A percentile compares a stretch with the other conserved stretches of the same genome.
These are phyloP conservation scores for Drosophila leonis DNA, from an alignment of 2,888 invertebrate genomes.

Conservation along the genomic window DNA sequence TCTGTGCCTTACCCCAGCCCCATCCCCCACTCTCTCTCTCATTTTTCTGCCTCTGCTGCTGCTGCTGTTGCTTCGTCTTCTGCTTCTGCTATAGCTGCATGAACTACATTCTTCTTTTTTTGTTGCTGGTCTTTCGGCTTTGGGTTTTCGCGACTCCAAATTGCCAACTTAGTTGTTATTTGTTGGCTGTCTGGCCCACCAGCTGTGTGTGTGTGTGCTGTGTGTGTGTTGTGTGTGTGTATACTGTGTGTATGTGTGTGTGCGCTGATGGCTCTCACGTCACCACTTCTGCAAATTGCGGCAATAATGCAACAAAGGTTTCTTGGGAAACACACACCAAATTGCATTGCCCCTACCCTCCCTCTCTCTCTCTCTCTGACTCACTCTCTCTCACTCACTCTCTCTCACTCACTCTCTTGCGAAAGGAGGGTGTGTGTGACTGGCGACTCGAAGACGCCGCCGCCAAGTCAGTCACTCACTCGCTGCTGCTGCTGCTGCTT, in stretches of 20 bases:
- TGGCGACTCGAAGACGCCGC: slow-evolving; percentile 67
- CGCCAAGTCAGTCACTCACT: slow-evolving; percentile 51
- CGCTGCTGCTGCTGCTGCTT: slow-evolving; percentile 24
- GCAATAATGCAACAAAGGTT: slow-evolving; percentile 79
- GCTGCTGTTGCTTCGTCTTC: slow-evolving; percentile 16
- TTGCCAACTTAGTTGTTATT: slow-evolving; percentile 79
- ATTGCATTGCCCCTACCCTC: slow-evolving; percentile 60
- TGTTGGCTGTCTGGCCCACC: slow-evolving; percentile 71
- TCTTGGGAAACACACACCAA: slow-evolving; percentile 78
- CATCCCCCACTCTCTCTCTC: not conserved
- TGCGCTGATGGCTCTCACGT: slow-evolving; percentile 75
- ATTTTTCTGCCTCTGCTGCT: slow-evolving; percentile 35
- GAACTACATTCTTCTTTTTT: slow-evolving; percentile 25
- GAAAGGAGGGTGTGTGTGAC: not conserved
- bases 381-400: not conserved
- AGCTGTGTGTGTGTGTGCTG: slow-evolving; percentile 1
- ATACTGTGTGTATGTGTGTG: slow-evolving; percentile 22
- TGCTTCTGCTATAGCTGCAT: slow-evolving; percentile 7
- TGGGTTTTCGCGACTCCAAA: slow-evolving; percentile 70
- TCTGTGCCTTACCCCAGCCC: not conserved
- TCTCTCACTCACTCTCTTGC: not conserved
- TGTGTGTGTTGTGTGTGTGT: slow-evolving; percentile 4
- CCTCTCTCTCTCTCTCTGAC: not conserved
- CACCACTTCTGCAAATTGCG: slow-evolving; percentile 79
- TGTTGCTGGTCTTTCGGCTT: slow-evolving; percentile 30